Percentiles rank a stretch among this genome's conserved stretches.
Evolutionary conservation across 2,888 invertebrate species (phyloP).

Genomic region (Archips xylosteana): DNA sequence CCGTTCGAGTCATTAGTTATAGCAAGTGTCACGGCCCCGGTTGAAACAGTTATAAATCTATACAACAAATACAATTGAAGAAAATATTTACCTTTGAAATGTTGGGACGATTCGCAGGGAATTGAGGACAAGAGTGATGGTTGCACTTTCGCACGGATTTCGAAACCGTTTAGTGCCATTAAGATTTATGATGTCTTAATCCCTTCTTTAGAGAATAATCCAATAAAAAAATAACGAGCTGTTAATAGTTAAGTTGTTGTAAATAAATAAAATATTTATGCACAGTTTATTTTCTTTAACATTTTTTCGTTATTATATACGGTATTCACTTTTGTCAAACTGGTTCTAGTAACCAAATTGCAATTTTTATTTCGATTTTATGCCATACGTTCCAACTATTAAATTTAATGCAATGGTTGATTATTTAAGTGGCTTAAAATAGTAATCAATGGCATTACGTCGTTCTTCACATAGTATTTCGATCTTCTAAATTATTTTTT

Average conservation of each 20-base stretch:
- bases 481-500: constrained; percentile 20
- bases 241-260: not conserved
- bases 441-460: not conserved
- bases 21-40: constrained; percentile 53
- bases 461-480: constrained; percentile 11
- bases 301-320: too few relatives aligned
- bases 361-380: not conserved
- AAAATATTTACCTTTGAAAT: constrained; percentile 33
- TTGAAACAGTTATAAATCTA: constrained; percentile 39
- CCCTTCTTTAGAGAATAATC: not conserved
- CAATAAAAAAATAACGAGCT: constrained; percentile 7
- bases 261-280: not conserved
- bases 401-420: not conserved
- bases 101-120: constrained; percentile 18
- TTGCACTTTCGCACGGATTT: constrained; percentile 21
- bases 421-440: not conserved
- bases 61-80: constrained; percentile 40
- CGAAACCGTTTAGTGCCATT: constrained; percentile 10
- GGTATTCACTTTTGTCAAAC: not conserved
- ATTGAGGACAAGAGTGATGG: constrained; percentile 28
- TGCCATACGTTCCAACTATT: not conserved
- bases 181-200: constrained; percentile 8
- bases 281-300: not conserved
- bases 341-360: not conserved
- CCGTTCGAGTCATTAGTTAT: constrained; percentile 52